phyloP scores from a whole-genome alignment of 1,140 invertebrate genomes.

The Tetragonula clypearis region DNA sequence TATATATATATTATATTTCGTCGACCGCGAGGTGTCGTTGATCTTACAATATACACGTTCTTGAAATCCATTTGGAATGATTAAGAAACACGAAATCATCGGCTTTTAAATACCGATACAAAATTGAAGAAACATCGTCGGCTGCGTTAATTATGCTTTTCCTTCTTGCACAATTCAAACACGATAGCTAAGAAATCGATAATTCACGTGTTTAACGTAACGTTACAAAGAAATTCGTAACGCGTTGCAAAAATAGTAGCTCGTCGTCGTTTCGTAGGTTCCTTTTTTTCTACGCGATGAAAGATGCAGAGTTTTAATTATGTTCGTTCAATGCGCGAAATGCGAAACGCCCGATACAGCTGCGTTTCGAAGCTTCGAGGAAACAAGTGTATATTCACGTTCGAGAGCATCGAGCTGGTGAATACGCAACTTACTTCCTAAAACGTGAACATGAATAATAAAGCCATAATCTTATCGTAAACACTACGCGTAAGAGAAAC shows the following conservation, averaged over 20 bases:
- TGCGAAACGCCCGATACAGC: too few relatives aligned
- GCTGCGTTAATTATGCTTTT: background rate
- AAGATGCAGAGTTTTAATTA: background rate
- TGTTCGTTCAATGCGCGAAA: background rate
- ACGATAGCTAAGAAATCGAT: too few relatives aligned
- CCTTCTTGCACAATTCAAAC: background rate
- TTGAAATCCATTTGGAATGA: background rate
- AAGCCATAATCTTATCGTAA: slow-evolving; percentile 28
- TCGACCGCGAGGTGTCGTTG: background rate
- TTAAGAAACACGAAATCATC: background rate
- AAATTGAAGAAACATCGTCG: background rate
- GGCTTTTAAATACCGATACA: slow-evolving; percentile 6
- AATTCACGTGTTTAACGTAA: background rate
- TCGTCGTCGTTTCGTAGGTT: background rate
- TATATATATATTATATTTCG: too few relatives aligned
- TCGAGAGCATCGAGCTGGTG: background rate
- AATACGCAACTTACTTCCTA: background rate
- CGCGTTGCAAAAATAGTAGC: background rate
- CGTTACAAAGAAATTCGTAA: background rate
- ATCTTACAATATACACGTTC: background rate
- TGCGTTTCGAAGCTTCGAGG: background rate
- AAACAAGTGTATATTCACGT: background rate
- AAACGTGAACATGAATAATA: slow-evolving; percentile 33
- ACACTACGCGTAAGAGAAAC: background rate
- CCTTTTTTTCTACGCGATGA: background rate